phyloP scores from a whole-genome alignment of 2,113 vertebrate species.

The Brachypodius melanocephalos region DNA sequence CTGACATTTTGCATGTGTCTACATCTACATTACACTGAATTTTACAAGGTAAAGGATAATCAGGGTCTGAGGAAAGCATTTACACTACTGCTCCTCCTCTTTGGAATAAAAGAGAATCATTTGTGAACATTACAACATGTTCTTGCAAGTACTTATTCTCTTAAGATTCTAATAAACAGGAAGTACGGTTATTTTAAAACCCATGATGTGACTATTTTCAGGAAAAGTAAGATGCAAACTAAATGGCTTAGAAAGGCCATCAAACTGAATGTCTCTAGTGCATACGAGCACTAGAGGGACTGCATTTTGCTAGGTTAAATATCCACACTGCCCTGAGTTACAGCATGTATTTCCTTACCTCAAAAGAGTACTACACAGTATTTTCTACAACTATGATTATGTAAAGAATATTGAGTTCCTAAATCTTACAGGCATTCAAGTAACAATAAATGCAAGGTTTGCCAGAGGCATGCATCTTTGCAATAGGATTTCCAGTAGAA shows the following conservation, averaged over 20 bases:
- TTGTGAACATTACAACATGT: neutral
- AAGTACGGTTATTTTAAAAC: neutral
- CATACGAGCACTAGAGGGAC: rapidly evolving
- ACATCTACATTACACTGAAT: rapidly evolving
- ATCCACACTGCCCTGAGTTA: neutral
- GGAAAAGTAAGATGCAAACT: neutral
- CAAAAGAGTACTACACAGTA: neutral
- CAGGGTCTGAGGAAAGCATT: neutral
- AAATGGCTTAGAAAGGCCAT: neutral
- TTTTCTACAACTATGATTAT: neutral
- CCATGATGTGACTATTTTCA: neutral
- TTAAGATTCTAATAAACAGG: neutral
- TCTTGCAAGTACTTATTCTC: neutral
- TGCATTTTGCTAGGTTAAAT: neutral
- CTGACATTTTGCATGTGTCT: neutral
- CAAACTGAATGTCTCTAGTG: neutral
- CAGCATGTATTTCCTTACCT: neutral
- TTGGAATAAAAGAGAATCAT: neutral
- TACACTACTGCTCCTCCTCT: neutral
- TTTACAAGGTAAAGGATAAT: neutral
- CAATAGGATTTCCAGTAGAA: neutral
- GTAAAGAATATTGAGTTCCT: neutral
- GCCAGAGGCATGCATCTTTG: neutral
- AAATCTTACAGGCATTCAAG: neutral
- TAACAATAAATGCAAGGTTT: neutral